Evolutionary conservation across 2,888 invertebrate species (phyloP), one percentile per base, ranked within the genome.

Genomic region (Zele albiditarsus): DNA sequence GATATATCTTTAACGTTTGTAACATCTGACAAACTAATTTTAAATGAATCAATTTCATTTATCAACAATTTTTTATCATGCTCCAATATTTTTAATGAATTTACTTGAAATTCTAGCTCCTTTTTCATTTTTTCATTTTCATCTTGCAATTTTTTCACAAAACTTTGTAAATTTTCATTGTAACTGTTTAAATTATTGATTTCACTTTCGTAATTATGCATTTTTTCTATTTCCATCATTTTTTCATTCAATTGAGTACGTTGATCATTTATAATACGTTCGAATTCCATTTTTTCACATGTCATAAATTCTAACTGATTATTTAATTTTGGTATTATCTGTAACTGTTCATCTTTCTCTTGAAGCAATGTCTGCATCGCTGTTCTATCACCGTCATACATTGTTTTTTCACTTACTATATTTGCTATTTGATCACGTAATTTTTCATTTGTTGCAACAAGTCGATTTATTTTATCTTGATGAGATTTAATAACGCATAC

Each of bases 361-460:
- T 75, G 73, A 10, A 75, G 14, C 8, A 68, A 23, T 31, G 42
- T 65, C 28, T 73, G 71, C 71, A 77, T 62, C 10, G 71, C 74
- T 33, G 27, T 71, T 46, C 68, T 77, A 16, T 77, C 74, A 8
- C 74, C 74, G 20, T 68, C 71, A 25, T 67, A 42, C 27, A 71
- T n/a, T n/a, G 65, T 74, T 31, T n/a, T 74, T 12, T 77, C 77
- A 42, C 71, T 77, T 28, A 67, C 69, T 71, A 72, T 65, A 0
- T n/a, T 12, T 28, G 33, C 33, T 2, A 75, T 38, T 70, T 77
- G 72, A 27, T 77, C 77, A n/a, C 46, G 72, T 16, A 77, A 20
- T 65, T 81, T 80, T 0, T 80, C 77, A 69, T 77, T 76, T 2
- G 66, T 42, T 6, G 78, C 74, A 5, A 72, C 71, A 4, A 75